Evolutionary conservation across 2,888 invertebrate species (phyloP).

Genomic region (Hermodice carunculata): DNA sequence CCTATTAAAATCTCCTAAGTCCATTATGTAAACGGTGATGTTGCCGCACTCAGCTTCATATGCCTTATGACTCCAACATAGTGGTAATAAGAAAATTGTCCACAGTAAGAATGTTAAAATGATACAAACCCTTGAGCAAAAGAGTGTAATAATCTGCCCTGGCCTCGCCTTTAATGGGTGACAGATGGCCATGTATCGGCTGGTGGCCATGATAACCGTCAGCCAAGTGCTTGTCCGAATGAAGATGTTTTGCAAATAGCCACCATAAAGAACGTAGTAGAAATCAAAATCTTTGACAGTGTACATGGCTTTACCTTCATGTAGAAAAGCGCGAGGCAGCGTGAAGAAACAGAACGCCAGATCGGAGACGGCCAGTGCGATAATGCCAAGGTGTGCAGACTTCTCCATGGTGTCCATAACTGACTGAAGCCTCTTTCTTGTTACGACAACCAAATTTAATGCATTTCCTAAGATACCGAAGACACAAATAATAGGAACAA

Average conservation of each 20-base stretch:
- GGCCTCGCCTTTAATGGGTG: slow-evolving; percentile 64
- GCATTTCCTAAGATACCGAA: slow-evolving; percentile 63
- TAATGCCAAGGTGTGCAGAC: slow-evolving; percentile 63
- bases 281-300: slow-evolving; percentile 42
- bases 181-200: slow-evolving; percentile 65
- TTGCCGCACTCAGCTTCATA: neutral
- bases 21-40: slow-evolving; percentile 20
- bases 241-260: slow-evolving; percentile 62
- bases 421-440: slow-evolving; percentile 55
- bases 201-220: slow-evolving; percentile 66
- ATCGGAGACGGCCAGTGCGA: slow-evolving; percentile 64
- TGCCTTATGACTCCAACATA: slow-evolving; percentile 24
- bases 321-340: slow-evolving; percentile 50
- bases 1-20: slow-evolving; percentile 12
- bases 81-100: slow-evolving; percentile 22
- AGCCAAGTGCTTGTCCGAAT: slow-evolving; percentile 66
- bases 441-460: slow-evolving; percentile 58
- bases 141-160: slow-evolving; percentile 50
- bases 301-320: slow-evolving; percentile 14
- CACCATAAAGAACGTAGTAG: slow-evolving; percentile 55
- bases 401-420: slow-evolving; percentile 63
- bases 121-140: slow-evolving; percentile 54
- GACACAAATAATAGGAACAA: slow-evolving; percentile 56
- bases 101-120: slow-evolving; percentile 34
- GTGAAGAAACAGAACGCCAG: slow-evolving; percentile 63